Conservation (phyloP, 2,113 vertebrate species). For the Morone chrysops region DNA sequence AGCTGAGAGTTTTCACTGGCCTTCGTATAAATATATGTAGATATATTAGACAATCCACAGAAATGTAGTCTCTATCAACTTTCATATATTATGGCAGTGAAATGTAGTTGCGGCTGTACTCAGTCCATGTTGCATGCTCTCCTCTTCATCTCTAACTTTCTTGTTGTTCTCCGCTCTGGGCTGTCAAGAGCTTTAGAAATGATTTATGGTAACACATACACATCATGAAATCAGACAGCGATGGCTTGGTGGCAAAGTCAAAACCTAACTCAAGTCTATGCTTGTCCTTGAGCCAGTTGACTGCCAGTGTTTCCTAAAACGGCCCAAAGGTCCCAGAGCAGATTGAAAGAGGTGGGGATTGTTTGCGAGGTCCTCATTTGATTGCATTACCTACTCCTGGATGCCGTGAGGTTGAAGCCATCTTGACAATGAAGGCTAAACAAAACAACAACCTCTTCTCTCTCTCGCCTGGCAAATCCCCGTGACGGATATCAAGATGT, state of each 20-base stretch:
- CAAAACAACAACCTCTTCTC: conserved; percentile 62
- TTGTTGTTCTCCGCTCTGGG: conserved; percentile 12
- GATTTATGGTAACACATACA: conserved; percentile 20
- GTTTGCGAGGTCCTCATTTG: conserved; percentile 66
- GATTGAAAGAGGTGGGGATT: conserved; percentile 47
- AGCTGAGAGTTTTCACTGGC: neutral
- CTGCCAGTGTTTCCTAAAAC: conserved; percentile 41
- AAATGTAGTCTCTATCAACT: neutral
- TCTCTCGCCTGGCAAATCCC: conserved; percentile 56
- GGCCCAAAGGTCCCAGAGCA: conserved; percentile 41
- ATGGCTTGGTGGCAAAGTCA: conserved; percentile 39
- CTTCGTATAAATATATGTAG: neutral
- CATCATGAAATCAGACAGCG: conserved; percentile 29
- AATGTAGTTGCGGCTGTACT: neutral
- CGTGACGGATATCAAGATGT: conserved; percentile 73
- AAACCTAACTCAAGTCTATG: conserved; percentile 13
- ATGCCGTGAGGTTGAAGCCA: conserved; percentile 72
- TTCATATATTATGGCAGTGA: neutral
- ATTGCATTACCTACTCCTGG: conserved; percentile 76
- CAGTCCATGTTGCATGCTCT: neutral
- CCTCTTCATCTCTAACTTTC: neutral
- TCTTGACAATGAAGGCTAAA: conserved; percentile 74
- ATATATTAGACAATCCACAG: neutral
- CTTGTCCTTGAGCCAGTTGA: conserved; percentile 58
- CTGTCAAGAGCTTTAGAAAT: conserved; percentile 11